Conservation (phyloP, 2,888 invertebrate species). For the Eristalinus aeneus region DNA sequence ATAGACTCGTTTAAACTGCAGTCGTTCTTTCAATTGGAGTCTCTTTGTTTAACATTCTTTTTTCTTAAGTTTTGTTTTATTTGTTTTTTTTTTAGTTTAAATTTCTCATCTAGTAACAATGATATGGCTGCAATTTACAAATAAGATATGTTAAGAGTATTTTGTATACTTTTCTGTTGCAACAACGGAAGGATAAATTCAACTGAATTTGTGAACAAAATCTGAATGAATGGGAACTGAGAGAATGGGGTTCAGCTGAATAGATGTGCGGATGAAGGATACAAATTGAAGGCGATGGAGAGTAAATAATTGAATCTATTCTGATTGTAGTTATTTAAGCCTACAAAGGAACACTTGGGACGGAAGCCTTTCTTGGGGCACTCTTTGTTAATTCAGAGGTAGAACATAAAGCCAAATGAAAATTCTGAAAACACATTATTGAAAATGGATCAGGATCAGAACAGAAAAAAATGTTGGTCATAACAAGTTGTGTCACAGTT, state of each 20-base stretch:
- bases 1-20: slow-evolving; percentile 45
- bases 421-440: no score
- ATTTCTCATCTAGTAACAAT: slow-evolving; percentile 67
- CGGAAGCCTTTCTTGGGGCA: no score
- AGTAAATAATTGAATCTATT: neutral
- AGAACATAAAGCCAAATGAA: no score
- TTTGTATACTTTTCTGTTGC: slow-evolving; percentile 51
- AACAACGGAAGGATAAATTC: slow-evolving; percentile 6
- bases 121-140: slow-evolving; percentile 71
- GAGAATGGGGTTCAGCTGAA: neutral
- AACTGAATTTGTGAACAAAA: neutral
- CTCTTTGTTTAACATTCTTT: neutral
- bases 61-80: slow-evolving; percentile 21
- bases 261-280: neutral
- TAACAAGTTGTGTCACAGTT: no score
- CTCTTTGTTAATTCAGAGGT: no score
- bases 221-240: neutral
- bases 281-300: neutral
- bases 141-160: slow-evolving; percentile 67
- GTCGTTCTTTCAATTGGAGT: slow-evolving; percentile 36
- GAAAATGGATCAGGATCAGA: no score
- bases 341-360: no score
- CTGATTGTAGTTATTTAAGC: no score
- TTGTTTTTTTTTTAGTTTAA: slow-evolving; percentile 27
- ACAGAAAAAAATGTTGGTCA: no score